A percentile compares a stretch with the other conserved stretches of the same genome.
Evolutionary conservation across 2,888 invertebrate genomes (phyloP).

Genomic region (Isoperla grammatica): DNA sequence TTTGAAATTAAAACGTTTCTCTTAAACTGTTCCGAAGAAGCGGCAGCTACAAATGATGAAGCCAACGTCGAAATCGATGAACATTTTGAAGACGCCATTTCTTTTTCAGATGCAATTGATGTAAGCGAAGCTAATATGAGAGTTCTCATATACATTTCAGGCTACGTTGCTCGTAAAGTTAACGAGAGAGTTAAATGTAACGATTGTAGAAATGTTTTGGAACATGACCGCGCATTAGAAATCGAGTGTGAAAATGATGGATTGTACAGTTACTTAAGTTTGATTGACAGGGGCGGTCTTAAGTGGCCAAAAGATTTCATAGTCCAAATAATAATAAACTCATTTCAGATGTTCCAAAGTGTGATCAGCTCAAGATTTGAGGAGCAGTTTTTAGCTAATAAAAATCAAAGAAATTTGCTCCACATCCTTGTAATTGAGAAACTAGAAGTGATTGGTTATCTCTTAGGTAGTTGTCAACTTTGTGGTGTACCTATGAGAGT

Average conservation of each 20-base stretch:
- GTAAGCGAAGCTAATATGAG: neutral
- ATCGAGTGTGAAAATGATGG: neutral
- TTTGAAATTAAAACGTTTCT: neutral
- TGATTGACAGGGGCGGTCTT: neutral
- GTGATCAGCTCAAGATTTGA: neutral
- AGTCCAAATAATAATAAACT: neutral
- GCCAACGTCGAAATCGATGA: neutral
- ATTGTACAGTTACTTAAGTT: neutral
- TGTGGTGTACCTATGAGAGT: neutral
- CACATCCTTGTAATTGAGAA: neutral
- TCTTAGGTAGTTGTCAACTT: neutral
- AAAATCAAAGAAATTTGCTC: neutral
- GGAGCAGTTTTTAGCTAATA: neutral
- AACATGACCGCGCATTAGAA: neutral
- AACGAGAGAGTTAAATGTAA: neutral
- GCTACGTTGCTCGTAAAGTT: neutral
- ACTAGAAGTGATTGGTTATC: neutral
- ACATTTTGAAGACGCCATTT: neutral
- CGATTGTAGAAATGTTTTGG: neutral
- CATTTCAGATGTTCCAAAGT: neutral
- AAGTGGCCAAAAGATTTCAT: neutral
- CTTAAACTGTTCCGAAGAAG: neutral
- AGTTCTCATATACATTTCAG: neutral
- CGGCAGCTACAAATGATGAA: neutral
- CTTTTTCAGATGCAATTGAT: neutral